Base-by-base conservation (phyloP, 2,113 vertebrate genomes). In the Nycticorax nycticorax region DNA sequence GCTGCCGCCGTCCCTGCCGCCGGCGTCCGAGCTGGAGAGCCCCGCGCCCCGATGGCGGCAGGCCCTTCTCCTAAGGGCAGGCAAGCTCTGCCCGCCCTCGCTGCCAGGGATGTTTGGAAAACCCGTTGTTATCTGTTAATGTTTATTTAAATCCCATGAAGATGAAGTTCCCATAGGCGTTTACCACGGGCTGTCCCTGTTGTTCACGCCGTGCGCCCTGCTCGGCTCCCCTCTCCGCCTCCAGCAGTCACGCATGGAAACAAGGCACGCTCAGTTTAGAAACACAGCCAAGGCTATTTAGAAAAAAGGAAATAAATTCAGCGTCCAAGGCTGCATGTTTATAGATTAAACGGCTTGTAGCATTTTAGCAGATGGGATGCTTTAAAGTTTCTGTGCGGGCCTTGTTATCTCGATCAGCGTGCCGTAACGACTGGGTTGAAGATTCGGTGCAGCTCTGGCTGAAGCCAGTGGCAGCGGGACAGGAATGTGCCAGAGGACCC, bases 211-310 rank as follows among this genome's bases (percentile, higher is more conserved):
- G 35, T 3, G 5, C 60, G 12, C 45, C 28, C 0, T 3, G 24
- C 66, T 62, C 86, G 66, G 64, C 62, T 47, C 43, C 7, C 60
- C 73, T 80, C 39, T 35, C 89, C 37, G 27, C 88, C 68, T 56
- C 76, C 37, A 19, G 50, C 4, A 33, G 28, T 30, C 24, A 1
- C 4, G 28, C 64, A 17, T 3, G 4, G n/a, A 81, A 86, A 72
- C 71, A 85, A 59, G 84, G 73, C 85, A 87, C 0, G 7, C 56
- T 13, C 78, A 55, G 67, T 41, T 28, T 81, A 66, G 89, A 87
- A 96, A 91, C 62, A n/a, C 24, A 48, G 9, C 93, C 77, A 91
- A 91, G 85, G 82, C 89, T 96, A 26, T 53, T 85, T 85, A 75
- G 80, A 43, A 68, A 39, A 84, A 78, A 85, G 53, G 67, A 81